A percentile compares a stretch with the other conserved stretches of the same genome.
Evolutionary conservation across 2,113 vertebrate genomes (phyloP).

Genomic region (Podocnemis expansa): DNA sequence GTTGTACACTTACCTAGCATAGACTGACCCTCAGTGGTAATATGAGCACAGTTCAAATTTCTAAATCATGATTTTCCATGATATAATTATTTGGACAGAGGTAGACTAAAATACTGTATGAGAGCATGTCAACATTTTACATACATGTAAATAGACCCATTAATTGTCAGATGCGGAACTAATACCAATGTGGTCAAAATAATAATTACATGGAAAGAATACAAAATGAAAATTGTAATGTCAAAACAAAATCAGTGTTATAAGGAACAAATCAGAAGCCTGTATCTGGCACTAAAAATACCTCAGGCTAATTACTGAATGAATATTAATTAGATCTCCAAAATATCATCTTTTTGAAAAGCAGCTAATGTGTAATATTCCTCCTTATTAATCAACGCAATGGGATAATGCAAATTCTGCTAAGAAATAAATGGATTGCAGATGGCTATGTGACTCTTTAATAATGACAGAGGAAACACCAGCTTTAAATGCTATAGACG

Average conservation of each 20-base stretch:
- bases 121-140: not conserved
- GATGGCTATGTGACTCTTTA: constrained; percentile 65
- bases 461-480: constrained; percentile 68
- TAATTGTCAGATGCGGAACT: not conserved
- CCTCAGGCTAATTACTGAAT: constrained; percentile 58
- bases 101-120: constrained; percentile 39
- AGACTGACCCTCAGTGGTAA: constrained; percentile 67
- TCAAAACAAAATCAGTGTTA: constrained; percentile 53
- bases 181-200: constrained; percentile 19
- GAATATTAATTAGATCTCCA: constrained; percentile 67
- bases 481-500: constrained; percentile 70
- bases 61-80: constrained; percentile 10
- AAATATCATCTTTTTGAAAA: constrained; percentile 67
- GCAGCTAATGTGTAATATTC: constrained; percentile 64
- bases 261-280: constrained; percentile 62
- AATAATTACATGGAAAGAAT: constrained; percentile 52
- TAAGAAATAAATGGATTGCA: constrained; percentile 64
- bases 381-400: constrained; percentile 63
- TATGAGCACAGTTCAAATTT: not conserved
- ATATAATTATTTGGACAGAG: constrained; percentile 39
- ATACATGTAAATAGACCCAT: constrained; percentile 27
- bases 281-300: constrained; percentile 60
- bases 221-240: constrained; percentile 35
- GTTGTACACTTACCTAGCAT: constrained; percentile 1
- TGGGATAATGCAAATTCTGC: constrained; percentile 59